phyloP scores from a whole-genome alignment of 2,888 invertebrate genomes.

The Romanomermis culicivorax region DNA sequence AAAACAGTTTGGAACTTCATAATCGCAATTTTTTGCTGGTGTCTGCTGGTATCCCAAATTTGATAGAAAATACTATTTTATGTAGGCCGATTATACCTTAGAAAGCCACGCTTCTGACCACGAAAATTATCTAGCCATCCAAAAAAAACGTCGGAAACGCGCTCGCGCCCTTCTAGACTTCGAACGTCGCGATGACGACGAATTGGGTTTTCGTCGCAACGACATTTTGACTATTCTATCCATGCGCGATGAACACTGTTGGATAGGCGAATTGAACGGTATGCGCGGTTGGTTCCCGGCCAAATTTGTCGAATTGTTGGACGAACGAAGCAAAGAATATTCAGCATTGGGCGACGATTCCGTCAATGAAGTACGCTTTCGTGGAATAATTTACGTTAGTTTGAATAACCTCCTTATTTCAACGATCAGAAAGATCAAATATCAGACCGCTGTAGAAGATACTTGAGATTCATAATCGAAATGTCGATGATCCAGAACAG shows the following conservation, averaged over 20 bases:
- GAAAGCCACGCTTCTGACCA: slow-evolving; percentile 83
- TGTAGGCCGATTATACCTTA: slow-evolving; percentile 67
- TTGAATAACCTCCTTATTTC: too few species aligned
- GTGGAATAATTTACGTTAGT: slow-evolving; percentile 1
- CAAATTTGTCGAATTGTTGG: slow-evolving; percentile 46
- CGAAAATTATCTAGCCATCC: slow-evolving; percentile 79
- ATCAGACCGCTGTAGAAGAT: too few species aligned
- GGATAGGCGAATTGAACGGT: slow-evolving; percentile 37
- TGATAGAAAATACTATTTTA: neutral
- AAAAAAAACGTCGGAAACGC: slow-evolving; percentile 58
- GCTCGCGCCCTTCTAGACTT: slow-evolving; percentile 81
- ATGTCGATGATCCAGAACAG: too few species aligned
- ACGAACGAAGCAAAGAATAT: slow-evolving; percentile 62
- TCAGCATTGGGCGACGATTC: slow-evolving; percentile 64
- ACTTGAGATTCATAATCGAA: too few species aligned
- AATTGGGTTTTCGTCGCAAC: slow-evolving; percentile 87
- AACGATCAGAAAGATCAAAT: too few species aligned
- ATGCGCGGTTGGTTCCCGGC: slow-evolving; percentile 37
- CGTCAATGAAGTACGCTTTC: slow-evolving; percentile 55
- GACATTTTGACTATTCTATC: slow-evolving; percentile 72
- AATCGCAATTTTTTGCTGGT: too few species aligned
- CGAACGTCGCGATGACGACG: slow-evolving; percentile 91
- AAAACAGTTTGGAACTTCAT: too few species aligned
- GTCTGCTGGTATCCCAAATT: too few species aligned
- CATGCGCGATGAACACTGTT: slow-evolving; percentile 37